Evolutionary conservation across 2,797 vertebrate genomes (phyloP), one percentile per base, ranked within the genome.

Genomic region (Enteromius trimaculatus): DNA sequence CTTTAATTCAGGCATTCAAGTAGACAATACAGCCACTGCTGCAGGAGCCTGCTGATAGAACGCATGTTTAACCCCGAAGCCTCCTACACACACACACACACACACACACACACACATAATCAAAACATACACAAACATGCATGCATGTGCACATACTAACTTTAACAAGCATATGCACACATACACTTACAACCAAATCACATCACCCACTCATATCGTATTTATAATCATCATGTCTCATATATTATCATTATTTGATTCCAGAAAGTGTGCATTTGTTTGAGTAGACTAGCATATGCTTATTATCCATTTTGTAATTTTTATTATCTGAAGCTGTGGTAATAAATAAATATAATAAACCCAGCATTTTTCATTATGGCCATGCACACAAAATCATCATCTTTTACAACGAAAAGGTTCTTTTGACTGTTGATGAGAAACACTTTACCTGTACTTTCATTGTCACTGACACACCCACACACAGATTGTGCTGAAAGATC

Each of bases 1-100:
- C 69, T 82, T 87, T 87, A 89, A 84, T 78, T 86, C 84, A 81
- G 72, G 78, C 66, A 80, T 84, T 86, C 79, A 86, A 65, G 44
- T 14, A 69, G 62, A 87, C 83, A 84, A 84, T 81, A 23, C 44
- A 72, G 29, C 42, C 29, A 74, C 55, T 62, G 66, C 74, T 76
- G 81, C 79, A 87, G 85, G 83, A 79, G 62, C 21, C 80, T 71
- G 55, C 80, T 81, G 87, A 88, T 88, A 84, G 42, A 81, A 86
- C 11, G 77, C 23, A 64, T 79, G 72, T 83, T 86, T 71, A 83
- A 88, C 70, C 72, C 42, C 4, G 72, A 70, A 49, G 66, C 49
- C 55, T 49, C 53, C 62, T 53, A n/a, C 74, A 21, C 49, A 3
- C 26, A 51, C 7, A 74, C 39, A 75, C 31, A 69, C 9, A 80